These are phyloP conservation scores for Colinus virginianus DNA, from an alignment of 2,113 vertebrate species.

Conservation along the genomic window DNA sequence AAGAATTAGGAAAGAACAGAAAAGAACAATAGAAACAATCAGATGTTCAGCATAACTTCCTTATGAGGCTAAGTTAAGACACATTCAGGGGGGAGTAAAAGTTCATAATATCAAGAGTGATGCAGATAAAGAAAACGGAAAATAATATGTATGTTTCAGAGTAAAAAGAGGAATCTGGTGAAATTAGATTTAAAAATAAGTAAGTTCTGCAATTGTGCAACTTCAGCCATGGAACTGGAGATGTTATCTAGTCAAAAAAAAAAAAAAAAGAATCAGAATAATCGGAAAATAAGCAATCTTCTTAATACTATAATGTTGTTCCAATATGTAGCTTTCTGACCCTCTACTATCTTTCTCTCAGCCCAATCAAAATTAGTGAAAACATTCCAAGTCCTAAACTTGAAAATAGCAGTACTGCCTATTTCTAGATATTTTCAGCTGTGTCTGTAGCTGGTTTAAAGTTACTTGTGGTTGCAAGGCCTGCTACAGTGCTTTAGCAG, in stretches of 20 bases:
- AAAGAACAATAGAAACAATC: background rate
- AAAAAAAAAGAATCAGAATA: background rate
- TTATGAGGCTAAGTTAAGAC: background rate
- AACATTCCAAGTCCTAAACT: background rate
- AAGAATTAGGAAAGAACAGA: background rate
- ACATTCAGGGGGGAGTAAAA: background rate
- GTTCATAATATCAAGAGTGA: background rate
- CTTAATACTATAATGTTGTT: background rate
- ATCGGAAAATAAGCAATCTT: background rate
- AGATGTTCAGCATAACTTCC: background rate
- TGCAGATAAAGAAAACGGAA: background rate
- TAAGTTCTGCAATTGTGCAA: background rate
- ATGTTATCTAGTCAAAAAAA: background rate
- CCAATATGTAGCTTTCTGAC: background rate
- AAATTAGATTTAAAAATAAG: constrained; percentile 2
- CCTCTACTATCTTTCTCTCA: background rate
- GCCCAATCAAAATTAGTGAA: background rate
- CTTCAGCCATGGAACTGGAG: background rate
- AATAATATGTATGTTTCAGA: background rate
- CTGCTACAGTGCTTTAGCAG: background rate
- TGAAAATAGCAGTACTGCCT: background rate
- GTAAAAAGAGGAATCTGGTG: background rate
- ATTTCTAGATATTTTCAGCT: background rate
- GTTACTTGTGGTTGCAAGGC: background rate
- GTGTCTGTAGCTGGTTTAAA: background rate